These are phyloP conservation scores for Adineta ricciae DNA, from an alignment of 2,888 invertebrate genomes.

Conservation along the genomic window DNA sequence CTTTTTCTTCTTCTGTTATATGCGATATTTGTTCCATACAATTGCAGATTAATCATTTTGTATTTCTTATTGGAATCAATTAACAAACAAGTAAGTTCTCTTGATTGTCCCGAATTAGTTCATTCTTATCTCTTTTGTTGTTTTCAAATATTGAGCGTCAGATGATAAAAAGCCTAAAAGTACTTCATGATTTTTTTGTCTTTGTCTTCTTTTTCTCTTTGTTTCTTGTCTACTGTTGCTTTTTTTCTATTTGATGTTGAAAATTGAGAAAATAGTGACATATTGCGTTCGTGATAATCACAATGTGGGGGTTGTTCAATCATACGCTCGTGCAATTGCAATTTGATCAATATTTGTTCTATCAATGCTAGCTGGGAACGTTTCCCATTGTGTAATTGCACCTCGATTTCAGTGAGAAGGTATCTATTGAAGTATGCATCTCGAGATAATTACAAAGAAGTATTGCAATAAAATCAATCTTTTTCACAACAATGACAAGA, in stretches of 20 bases:
- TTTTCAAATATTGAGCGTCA: no score
- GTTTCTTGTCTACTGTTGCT: no score
- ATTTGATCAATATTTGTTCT: not conserved
- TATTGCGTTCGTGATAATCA: not conserved
- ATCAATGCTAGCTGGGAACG: not conserved
- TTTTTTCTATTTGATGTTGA: not conserved
- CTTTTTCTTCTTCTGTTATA: not conserved
- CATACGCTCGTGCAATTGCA: not conserved
- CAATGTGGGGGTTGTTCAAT: not conserved
- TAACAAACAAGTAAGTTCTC: not conserved
- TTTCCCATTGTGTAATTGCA: not conserved
- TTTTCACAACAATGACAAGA: no score
- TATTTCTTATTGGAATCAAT: not conserved
- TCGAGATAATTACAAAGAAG: not conserved
- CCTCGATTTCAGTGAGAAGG: not conserved
- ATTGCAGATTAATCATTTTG: not conserved
- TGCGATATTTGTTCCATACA: not conserved
- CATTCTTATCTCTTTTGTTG: no score
- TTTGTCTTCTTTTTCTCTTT: no score
- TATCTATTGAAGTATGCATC: not conserved
- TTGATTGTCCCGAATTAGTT: not conserved
- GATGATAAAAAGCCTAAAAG: no score
- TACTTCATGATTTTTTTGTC: no score
- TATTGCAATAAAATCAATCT: not conserved
- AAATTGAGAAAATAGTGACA: not conserved